These are phyloP conservation scores for Urocyon cinereoargenteus DNA, from an alignment of 2,797 vertebrate species.

Conservation along the genomic window DNA sequence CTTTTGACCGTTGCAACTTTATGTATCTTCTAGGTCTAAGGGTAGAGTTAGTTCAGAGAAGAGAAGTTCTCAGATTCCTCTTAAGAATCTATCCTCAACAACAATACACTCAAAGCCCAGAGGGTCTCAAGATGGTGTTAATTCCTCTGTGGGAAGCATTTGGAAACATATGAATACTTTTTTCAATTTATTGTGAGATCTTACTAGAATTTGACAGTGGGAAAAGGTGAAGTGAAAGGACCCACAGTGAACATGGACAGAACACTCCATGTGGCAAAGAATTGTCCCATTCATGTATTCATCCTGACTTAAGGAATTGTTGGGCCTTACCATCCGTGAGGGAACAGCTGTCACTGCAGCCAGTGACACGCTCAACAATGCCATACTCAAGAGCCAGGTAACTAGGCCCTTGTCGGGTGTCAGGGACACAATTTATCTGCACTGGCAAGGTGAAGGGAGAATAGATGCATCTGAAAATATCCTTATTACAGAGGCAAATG, in stretches of 20 bases:
- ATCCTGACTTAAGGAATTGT: background rate
- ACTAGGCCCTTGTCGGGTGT: rapidly evolving
- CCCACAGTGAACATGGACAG: too few relatives aligned
- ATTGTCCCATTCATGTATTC: rapidly evolving
- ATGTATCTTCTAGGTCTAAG: background rate
- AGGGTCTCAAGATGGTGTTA: background rate
- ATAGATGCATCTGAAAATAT: background rate
- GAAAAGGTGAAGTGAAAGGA: background rate
- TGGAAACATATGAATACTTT: background rate
- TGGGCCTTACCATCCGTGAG: background rate
- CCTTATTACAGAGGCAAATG: background rate
- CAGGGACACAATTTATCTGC: background rate
- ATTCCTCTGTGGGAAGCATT: background rate
- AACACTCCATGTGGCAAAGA: background rate
- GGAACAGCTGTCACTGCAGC: too few relatives aligned
- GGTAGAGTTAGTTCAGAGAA: background rate
- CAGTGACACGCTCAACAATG: rapidly evolving
- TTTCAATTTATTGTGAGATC: background rate
- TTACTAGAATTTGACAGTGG: background rate
- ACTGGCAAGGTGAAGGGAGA: background rate
- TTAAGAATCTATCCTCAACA: background rate
- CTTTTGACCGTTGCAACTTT: background rate
- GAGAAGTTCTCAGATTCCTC: background rate
- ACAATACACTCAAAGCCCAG: background rate
- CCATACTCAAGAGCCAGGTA: background rate